Evolutionary conservation across 2,888 invertebrate species (phyloP).

Genomic region (Achlya flavicornis): DNA sequence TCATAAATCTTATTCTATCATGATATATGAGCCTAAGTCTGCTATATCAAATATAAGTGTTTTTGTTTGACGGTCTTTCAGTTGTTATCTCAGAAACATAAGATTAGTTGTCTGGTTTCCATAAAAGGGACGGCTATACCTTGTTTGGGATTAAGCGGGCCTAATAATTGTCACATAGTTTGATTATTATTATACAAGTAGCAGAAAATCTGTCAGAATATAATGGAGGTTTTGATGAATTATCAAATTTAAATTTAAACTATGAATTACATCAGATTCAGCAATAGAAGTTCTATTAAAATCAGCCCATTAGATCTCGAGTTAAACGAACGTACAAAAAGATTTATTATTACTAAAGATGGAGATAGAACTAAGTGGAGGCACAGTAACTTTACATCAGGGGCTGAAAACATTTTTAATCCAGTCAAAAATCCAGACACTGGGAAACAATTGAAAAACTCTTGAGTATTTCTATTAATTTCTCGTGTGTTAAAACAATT

Average conservation of each 20-base stretch:
- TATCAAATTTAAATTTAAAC: background rate
- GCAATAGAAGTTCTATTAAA: background rate
- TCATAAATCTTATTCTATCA: slow-evolving; percentile 40
- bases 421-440: background rate
- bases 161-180: background rate
- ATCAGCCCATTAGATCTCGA: background rate
- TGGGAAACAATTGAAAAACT: background rate
- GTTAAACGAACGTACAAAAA: slow-evolving; percentile 6
- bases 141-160: background rate
- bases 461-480: background rate
- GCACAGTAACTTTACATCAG: slow-evolving; percentile 13
- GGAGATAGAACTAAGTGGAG: slow-evolving; percentile 14
- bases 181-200: background rate
- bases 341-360: slow-evolving; percentile 13
- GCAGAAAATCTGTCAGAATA: background rate
- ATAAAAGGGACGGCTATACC: background rate
- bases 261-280: background rate
- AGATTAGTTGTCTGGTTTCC: background rate
- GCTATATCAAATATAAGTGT: background rate
- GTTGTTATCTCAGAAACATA: slow-evolving; percentile 19
- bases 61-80: background rate
- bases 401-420: slow-evolving; percentile 16
- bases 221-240: background rate
- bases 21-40: slow-evolving; percentile 16
- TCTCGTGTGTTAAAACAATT: background rate